Conservation (phyloP, 2,888 invertebrate species). For the Morpho deidamia region DNA sequence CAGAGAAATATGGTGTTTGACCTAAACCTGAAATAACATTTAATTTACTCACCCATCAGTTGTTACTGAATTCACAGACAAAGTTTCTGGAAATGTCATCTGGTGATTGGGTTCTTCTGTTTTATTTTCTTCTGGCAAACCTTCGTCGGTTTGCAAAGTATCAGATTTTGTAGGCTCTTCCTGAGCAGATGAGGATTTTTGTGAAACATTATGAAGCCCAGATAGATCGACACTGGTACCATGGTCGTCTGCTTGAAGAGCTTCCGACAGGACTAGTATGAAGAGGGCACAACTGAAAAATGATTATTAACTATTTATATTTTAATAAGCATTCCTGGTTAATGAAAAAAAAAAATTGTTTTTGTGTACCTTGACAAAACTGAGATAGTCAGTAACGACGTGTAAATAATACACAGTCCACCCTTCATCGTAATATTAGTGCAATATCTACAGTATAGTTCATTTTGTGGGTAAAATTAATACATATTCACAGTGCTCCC, state of each 20-base stretch:
- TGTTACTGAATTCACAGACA: slow-evolving; percentile 76
- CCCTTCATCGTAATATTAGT: slow-evolving; percentile 80
- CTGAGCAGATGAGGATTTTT: slow-evolving; percentile 39
- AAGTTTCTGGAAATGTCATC: slow-evolving; percentile 70
- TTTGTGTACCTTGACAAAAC: slow-evolving; percentile 75
- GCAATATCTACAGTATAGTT: slow-evolving; percentile 67
- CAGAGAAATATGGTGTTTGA: neutral
- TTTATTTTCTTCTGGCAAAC: slow-evolving; percentile 21
- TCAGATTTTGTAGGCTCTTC: slow-evolving; percentile 14
- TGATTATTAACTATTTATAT: neutral
- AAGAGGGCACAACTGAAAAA: slow-evolving; percentile 77
- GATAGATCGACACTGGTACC: slow-evolving; percentile 54
- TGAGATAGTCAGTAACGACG: slow-evolving; percentile 79
- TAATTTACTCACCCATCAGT: slow-evolving; percentile 71
- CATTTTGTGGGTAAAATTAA: slow-evolving; percentile 71
- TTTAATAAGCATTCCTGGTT: neutral
- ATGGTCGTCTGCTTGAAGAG: slow-evolving; percentile 53
- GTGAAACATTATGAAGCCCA: slow-evolving; percentile 65
- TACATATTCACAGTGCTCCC: slow-evolving; percentile 52
- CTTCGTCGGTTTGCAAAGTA: slow-evolving; percentile 24
- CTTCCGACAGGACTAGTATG: slow-evolving; percentile 79
- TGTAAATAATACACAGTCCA: slow-evolving; percentile 77
- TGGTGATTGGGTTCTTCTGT: slow-evolving; percentile 38
- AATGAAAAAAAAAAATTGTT: slow-evolving; percentile 1
- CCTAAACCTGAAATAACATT: neutral